Evolutionary conservation across 2,888 invertebrate genomes (phyloP).

Genomic region (Torymus auratus): DNA sequence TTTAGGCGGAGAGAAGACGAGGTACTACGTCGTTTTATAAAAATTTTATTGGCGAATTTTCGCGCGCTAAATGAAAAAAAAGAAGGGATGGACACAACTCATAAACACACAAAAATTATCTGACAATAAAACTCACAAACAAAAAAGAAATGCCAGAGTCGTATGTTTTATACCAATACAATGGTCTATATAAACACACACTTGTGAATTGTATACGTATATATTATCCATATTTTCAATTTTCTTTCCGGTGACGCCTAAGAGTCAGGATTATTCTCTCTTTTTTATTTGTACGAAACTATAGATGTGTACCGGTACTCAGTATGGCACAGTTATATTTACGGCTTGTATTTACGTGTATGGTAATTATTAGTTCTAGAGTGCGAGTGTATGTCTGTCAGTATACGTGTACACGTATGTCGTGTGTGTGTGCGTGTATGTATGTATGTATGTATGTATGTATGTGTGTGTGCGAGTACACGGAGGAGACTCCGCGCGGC

Average conservation of each 20-base stretch:
- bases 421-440: too few species aligned
- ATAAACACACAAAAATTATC: neutral
- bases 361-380: conserved; percentile 26
- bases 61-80: too few species aligned
- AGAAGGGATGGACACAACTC: too few species aligned
- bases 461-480: too few species aligned
- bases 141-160: neutral
- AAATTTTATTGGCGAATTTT: conserved; percentile 1
- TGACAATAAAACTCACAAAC: conserved; percentile 32
- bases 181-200: too few species aligned
- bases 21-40: conserved; percentile 7
- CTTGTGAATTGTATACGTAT: neutral
- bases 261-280: too few species aligned
- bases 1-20: neutral
- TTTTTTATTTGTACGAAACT: too few species aligned
- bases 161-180: neutral
- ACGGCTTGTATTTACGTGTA: conserved; percentile 35
- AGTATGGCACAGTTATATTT: conserved; percentile 43
- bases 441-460: too few species aligned
- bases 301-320: conserved; percentile 9
- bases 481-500: too few species aligned
- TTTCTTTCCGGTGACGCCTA: too few species aligned
- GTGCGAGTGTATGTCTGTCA: neutral
- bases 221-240: too few species aligned
- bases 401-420: neutral